phyloP scores from a whole-genome alignment of 2,797 vertebrate genomes.

The Mergus octosetaceus region DNA sequence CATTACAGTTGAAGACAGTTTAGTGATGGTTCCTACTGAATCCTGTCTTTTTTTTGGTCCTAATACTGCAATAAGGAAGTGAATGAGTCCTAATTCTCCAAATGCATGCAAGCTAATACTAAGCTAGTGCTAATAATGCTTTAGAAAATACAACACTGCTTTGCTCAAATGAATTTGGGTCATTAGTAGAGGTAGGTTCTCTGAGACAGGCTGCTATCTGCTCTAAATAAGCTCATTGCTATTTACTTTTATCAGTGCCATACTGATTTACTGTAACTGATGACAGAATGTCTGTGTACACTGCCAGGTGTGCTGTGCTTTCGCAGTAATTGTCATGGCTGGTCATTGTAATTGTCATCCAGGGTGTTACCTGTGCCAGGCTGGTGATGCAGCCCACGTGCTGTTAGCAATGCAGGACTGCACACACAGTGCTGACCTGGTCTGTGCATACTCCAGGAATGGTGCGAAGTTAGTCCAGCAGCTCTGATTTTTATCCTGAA shows the following conservation, averaged over 20 bases:
- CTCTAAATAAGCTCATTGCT: background rate
- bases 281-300: background rate
- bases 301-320: background rate
- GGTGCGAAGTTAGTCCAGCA: background rate
- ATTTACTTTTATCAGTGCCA: background rate
- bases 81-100: background rate
- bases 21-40: background rate
- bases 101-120: background rate
- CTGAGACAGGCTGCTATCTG: background rate
- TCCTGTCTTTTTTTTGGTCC: background rate
- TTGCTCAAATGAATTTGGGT: background rate
- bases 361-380: background rate
- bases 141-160: background rate
- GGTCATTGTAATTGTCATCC: background rate
- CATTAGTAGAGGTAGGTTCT: background rate
- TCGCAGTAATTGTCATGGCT: background rate
- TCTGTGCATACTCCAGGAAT: background rate
- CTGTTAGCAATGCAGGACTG: background rate
- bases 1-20: background rate
- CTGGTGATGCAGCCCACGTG: background rate
- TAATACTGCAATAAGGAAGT: background rate
- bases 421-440: rapidly evolving
- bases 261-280: background rate
- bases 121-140: background rate
- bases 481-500: background rate